phyloP scores from a whole-genome alignment of 2,797 vertebrate species.

The Pristis pectinata region DNA sequence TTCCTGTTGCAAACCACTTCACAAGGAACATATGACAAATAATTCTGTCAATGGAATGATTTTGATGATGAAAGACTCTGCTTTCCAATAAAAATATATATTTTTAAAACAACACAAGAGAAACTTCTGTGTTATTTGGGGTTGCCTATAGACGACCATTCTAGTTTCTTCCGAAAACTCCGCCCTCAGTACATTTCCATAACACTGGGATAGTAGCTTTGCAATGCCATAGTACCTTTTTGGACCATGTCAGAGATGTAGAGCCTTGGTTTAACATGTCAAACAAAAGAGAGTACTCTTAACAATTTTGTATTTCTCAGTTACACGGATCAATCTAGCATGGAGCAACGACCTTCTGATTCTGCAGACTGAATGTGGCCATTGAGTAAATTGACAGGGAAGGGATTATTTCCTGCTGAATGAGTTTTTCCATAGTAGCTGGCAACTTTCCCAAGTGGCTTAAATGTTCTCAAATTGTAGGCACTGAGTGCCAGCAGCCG shows the following conservation, averaged over 20 bases:
- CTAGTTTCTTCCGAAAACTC: neutral
- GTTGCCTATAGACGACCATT: neutral
- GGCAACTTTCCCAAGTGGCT: neutral
- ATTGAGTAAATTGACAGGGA: neutral
- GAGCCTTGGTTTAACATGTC: neutral
- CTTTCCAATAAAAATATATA: neutral
- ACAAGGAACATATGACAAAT: neutral
- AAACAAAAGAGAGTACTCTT: neutral
- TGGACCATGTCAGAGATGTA: neutral
- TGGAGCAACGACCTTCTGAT: neutral
- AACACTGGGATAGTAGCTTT: neutral
- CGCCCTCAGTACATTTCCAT: neutral
- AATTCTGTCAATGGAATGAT: neutral
- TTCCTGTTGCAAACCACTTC: neutral
- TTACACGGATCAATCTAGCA: neutral
- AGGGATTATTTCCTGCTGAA: neutral
- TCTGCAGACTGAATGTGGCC: neutral
- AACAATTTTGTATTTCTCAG: neutral
- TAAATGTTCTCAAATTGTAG: slow-evolving; percentile 1
- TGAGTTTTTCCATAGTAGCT: neutral
- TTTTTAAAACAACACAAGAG: neutral
- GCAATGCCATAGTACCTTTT: neutral
- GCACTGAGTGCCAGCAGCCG: neutral
- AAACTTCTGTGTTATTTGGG: neutral
- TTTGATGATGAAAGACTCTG: neutral